Base-by-base conservation (phyloP, 2,797 vertebrate genomes). In the Rallus crepitans region DNA sequence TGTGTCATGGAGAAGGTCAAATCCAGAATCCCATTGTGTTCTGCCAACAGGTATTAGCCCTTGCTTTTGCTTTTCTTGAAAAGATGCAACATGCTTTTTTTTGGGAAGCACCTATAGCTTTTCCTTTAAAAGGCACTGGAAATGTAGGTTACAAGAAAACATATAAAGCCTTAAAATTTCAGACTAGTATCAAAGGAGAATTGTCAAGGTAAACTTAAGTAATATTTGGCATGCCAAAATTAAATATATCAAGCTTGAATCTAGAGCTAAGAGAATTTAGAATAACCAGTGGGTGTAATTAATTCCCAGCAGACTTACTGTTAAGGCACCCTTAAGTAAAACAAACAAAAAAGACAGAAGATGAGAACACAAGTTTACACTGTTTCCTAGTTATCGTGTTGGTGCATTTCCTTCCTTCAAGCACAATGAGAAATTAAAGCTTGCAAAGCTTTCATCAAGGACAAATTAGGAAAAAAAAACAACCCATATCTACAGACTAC, bases 401-500 rank as follows among this genome's bases (percentile, higher is more conserved):
- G 65, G 37, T 25, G 3, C 10, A 77, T 70, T 82, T 93, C 68
- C 71, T 80, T 86, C 47, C 64, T 69, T 73, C 66, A 37, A 80
- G 15, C 25, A 66, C 37, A 83, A 55, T 8, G n/a, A 40, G 61
- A 90, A 88, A 80, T n/a, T 15, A 66, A 65, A 85, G 55, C 45
- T 30, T 52, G 21, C 48, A 82, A 82, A 82, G 63, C n/a, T 85
- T 87, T 77, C 23, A 33, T 71, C 68, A 50, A 11, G n/a, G 88
- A 47, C 25, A 73, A 72, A 57, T 18, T 11, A 31, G 8, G 30
- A 60, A 52, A 84, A 64, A 64, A 84, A 64, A 11, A 45, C 45
- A n/a, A n/a, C 45, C 0, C 9, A 42, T 21, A 76, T 17, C 59
- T 64, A 52, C 1, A 2, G 59, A 57, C 28, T 28, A 10, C 1